These are phyloP conservation scores for Drosophila carrolli DNA, from an alignment of 1,140 invertebrate genomes.

Conservation along the genomic window DNA sequence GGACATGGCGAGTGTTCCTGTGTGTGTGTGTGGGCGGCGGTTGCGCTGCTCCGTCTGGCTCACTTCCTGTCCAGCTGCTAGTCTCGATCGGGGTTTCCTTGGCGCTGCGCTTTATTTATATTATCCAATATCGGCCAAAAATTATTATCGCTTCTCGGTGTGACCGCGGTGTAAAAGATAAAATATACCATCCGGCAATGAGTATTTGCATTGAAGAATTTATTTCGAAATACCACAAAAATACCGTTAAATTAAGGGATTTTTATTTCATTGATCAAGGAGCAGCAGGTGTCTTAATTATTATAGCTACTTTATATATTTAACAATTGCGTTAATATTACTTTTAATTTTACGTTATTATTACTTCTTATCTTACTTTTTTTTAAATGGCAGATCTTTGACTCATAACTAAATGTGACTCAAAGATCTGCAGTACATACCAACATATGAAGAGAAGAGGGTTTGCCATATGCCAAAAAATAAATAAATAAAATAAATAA, in stretches of 20 bases:
- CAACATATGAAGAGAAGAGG: too few relatives aligned
- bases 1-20: constrained; percentile 12
- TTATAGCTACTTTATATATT: too few relatives aligned
- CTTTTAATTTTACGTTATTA: too few relatives aligned
- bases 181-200: neutral
- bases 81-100: constrained; percentile 19
- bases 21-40: constrained; percentile 21
- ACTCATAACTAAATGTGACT: too few relatives aligned
- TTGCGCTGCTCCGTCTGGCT: constrained; percentile 12
- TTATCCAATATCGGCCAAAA: constrained; percentile 40
- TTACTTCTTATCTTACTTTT: too few relatives aligned
- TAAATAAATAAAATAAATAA: too few relatives aligned
- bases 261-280: neutral
- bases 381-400: too few relatives aligned
- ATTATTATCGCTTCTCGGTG: constrained; percentile 15
- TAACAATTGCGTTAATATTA: too few relatives aligned
- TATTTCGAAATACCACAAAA: neutral
- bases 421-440: too few relatives aligned
- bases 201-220: neutral
- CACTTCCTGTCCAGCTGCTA: constrained; percentile 24
- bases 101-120: constrained; percentile 38
- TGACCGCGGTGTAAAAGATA: constrained; percentile 6
- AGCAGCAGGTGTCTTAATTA: neutral
- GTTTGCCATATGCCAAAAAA: too few relatives aligned
- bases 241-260: neutral